These are phyloP conservation scores for Tenualosa thibaudeaui DNA, from an alignment of 2,797 vertebrate species.

Conservation along the genomic window DNA sequence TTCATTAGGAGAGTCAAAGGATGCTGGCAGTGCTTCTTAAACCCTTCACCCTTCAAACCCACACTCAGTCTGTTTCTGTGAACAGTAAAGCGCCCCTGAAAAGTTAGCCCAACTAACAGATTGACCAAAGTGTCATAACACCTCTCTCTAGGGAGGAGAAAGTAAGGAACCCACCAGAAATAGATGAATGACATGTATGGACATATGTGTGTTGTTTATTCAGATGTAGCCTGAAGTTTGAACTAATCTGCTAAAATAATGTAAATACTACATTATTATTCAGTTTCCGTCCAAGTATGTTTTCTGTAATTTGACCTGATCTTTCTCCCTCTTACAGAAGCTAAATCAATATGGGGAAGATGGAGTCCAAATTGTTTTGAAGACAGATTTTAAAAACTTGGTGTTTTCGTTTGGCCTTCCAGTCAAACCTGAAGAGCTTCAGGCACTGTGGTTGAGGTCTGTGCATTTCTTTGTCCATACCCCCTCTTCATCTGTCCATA, in stretches of 20 bases:
- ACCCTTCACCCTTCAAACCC: neutral
- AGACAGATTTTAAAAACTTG: conserved; percentile 42
- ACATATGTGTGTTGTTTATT: neutral
- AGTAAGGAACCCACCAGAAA: neutral
- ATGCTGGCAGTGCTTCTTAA: neutral
- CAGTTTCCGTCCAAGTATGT: neutral
- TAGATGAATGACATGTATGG: neutral
- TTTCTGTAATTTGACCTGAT: neutral
- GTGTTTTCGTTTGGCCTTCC: conserved; percentile 48
- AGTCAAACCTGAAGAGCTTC: conserved; percentile 41
- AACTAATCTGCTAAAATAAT: neutral
- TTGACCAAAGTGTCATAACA: neutral
- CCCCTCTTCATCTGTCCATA: too few species aligned
- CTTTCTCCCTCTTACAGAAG: conserved; percentile 26
- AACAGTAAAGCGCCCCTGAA: conserved; percentile 8
- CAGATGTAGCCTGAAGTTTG: neutral
- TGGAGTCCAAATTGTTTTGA: conserved; percentile 35
- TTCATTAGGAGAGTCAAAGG: neutral
- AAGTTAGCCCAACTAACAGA: neutral
- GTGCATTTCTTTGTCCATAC: neutral
- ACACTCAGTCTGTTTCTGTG: neutral
- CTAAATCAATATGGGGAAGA: conserved; percentile 40
- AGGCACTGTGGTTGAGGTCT: conserved; percentile 52
- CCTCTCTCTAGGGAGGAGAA: neutral
- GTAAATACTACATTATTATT: neutral